Percentiles rank a stretch among this genome's conserved stretches.
Evolutionary conservation across 2,888 invertebrate genomes (phyloP).

Genomic region (Chrysolina haemoptera): DNA sequence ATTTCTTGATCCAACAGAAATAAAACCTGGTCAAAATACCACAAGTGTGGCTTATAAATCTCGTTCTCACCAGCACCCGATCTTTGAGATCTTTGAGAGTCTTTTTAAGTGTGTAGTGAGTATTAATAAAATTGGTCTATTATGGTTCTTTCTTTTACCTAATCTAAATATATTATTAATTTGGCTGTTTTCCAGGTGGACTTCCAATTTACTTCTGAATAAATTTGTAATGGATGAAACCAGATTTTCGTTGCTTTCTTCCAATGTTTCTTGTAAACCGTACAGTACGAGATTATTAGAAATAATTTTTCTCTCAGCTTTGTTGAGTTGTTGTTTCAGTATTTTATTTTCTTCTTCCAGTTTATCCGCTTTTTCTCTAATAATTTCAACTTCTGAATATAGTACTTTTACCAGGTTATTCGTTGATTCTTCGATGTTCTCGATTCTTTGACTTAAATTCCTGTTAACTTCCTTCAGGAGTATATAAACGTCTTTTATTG

Average conservation of each 20-base stretch:
- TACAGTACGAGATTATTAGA: slow-evolving; percentile 21
- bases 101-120: slow-evolving; percentile 1
- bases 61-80: too few relatives aligned
- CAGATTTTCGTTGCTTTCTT: slow-evolving; percentile 25
- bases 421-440: slow-evolving; percentile 15
- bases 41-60: too few relatives aligned
- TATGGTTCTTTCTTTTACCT: slow-evolving; percentile 16
- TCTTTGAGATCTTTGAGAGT: too few relatives aligned
- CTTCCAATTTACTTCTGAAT: slow-evolving; percentile 23
- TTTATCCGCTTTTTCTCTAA: slow-evolving; percentile 14
- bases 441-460: slow-evolving; percentile 16
- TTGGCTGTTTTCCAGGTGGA: slow-evolving; percentile 20
- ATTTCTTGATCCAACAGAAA: too few relatives aligned
- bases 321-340: slow-evolving; percentile 15
- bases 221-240: slow-evolving; percentile 19
- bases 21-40: too few relatives aligned
- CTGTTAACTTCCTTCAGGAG: slow-evolving; percentile 22
- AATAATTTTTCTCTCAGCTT: slow-evolving; percentile 14
- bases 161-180: slow-evolving; percentile 22
- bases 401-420: slow-evolving; percentile 22
- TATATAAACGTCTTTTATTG: slow-evolving; percentile 8
- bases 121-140: slow-evolving; percentile 7
- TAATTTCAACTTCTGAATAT: slow-evolving; percentile 22
- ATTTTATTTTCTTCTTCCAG: slow-evolving; percentile 21
- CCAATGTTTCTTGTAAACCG: slow-evolving; percentile 19